A percentile compares a stretch with the other conserved stretches of the same genome.
These are phyloP conservation scores for Dryobota labecula DNA, from an alignment of 2,888 invertebrate genomes.

Conservation along the genomic window DNA sequence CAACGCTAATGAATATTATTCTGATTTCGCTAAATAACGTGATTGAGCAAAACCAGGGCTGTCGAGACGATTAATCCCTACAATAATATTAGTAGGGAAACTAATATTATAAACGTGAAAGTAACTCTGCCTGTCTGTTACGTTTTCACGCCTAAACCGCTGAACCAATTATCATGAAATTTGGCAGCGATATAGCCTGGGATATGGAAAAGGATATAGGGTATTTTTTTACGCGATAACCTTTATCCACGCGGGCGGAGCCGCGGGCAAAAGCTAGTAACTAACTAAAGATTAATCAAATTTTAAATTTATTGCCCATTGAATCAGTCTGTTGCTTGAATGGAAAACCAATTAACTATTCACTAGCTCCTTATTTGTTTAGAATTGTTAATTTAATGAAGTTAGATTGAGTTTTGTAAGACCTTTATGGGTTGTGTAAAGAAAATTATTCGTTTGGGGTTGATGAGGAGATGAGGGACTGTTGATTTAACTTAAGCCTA, in stretches of 20 bases:
- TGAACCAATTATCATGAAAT: too few relatives aligned
- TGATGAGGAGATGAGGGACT: background rate
- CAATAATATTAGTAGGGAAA: too few relatives aligned
- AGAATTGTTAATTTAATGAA: constrained; percentile 60
- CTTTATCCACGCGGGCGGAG: too few relatives aligned
- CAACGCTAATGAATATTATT: constrained; percentile 57
- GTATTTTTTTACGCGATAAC: too few relatives aligned
- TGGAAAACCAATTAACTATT: constrained; percentile 54
- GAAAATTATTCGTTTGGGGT: constrained; percentile 30
- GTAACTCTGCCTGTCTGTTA: too few relatives aligned
- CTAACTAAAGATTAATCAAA: constrained; percentile 56
- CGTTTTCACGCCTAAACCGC: too few relatives aligned
- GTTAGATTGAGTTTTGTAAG: constrained; percentile 56
- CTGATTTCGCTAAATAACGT: constrained; percentile 48
- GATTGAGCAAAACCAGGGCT: constrained; percentile 46
- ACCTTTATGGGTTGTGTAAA: constrained; percentile 45
- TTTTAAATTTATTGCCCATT: constrained; percentile 47
- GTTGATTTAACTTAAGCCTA: background rate
- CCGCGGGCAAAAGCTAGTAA: too few relatives aligned
- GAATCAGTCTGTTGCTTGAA: constrained; percentile 43
- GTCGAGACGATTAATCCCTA: constrained; percentile 11
- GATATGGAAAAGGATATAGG: too few relatives aligned
- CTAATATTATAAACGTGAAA: too few relatives aligned
- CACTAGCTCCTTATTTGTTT: constrained; percentile 54
- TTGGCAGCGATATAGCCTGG: too few relatives aligned